A percentile compares a stretch with the other conserved stretches of the same genome.
Conservation (phyloP, 2,113 vertebrate genomes). For the Tor tambroides region DNA sequence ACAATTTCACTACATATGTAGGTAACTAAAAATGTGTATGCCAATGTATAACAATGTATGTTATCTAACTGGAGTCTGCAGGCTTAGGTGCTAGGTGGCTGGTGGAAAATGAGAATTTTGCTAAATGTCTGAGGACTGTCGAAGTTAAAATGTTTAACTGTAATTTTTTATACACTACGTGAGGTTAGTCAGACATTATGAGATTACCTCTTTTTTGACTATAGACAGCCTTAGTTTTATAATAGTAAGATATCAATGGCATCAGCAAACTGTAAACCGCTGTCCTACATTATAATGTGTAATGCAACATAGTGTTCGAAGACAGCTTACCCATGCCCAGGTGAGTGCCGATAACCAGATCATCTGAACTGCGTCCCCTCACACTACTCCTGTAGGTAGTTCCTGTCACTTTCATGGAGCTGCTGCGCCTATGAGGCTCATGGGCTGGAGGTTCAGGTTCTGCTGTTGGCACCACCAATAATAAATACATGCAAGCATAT, state of each 20-base stretch:
- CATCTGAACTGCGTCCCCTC: constrained; percentile 80
- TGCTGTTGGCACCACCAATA: constrained; percentile 61
- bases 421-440: constrained; percentile 83
- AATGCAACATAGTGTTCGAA: constrained; percentile 14
- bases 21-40: neutral
- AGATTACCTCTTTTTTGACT: neutral
- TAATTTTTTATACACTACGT: neutral
- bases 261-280: neutral
- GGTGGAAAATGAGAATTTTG: neutral
- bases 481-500: neutral
- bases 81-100: neutral
- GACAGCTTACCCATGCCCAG: constrained; percentile 73
- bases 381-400: constrained; percentile 82
- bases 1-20: neutral
- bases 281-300: neutral
- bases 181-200: too few relatives aligned
- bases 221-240: neutral
- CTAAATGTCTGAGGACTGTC: neutral
- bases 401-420: constrained; percentile 86
- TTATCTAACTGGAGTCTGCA: too few relatives aligned
- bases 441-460: constrained; percentile 78
- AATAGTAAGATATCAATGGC: neutral
- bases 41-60: too few relatives aligned
- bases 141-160: neutral
- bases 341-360: constrained; percentile 82